Evolutionary conservation across 2,888 invertebrate species (phyloP).

Genomic region (Drosophila neotestacea): DNA sequence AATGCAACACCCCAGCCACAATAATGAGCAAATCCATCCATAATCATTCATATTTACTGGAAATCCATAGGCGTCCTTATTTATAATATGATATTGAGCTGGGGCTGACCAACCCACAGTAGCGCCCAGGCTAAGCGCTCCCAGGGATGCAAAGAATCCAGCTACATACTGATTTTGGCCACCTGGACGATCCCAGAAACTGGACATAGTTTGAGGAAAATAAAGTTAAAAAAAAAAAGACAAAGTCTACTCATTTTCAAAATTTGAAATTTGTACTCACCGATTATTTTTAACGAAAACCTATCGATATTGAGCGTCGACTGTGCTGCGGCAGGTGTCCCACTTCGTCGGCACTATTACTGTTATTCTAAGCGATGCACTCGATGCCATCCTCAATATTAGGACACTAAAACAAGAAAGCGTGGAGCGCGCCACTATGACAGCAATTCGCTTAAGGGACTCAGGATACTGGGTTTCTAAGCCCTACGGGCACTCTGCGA

Average conservation of each 20-base stretch:
- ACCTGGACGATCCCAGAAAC: conserved; percentile 23
- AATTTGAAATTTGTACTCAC: conserved; percentile 13
- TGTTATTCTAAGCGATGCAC: no score
- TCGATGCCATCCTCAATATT: no score
- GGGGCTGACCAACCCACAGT: conserved; percentile 91
- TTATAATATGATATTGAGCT: conserved; percentile 80
- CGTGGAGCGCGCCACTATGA: no score
- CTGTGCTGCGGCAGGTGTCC: no score
- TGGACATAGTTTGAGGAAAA: conserved; percentile 19
- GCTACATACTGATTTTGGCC: conserved; percentile 20
- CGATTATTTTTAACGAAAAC: background rate
- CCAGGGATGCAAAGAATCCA: conserved; percentile 21
- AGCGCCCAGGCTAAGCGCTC: conserved; percentile 29
- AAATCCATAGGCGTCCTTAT: conserved; percentile 22
- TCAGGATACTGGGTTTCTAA: no score
- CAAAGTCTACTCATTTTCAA: background rate
- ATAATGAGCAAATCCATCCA: conserved; percentile 89
- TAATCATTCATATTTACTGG: conserved; percentile 82
- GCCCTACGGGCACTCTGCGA: no score
- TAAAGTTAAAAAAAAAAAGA: background rate
- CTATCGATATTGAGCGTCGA: no score
- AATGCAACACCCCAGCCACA: conserved; percentile 89
- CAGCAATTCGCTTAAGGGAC: no score
- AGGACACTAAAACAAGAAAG: no score
- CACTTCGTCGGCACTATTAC: no score